These are phyloP conservation scores for Diploscapter pachys DNA, from an alignment of 1,140 invertebrate genomes.

Conservation along the genomic window DNA sequence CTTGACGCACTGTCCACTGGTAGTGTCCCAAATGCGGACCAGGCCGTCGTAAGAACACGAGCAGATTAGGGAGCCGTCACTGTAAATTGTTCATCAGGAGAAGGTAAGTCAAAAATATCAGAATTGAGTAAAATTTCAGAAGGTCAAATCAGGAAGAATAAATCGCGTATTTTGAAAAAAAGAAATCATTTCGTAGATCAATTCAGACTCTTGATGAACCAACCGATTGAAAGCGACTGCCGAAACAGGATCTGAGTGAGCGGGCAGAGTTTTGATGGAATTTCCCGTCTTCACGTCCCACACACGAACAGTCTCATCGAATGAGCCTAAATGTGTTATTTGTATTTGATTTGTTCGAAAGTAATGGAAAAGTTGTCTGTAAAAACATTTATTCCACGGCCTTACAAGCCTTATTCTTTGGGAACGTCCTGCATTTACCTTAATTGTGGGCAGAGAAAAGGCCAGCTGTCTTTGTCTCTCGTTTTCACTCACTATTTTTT, in stretches of 20 bases:
- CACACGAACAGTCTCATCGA: conserved; percentile 97
- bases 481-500: no score
- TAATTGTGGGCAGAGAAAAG: no score
- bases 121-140: no score
- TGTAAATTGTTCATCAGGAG: conserved; percentile 47
- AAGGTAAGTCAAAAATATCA: no score
- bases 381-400: no score
- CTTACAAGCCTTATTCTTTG: no score
- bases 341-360: no score
- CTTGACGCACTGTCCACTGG: conserved; percentile 96
- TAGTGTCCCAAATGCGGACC: conserved; percentile 99
- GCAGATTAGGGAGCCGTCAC: conserved; percentile 95
- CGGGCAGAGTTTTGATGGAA: conserved; percentile 95
- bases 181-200: background rate
- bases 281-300: conserved; percentile 99
- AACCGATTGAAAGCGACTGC: conserved; percentile 80
- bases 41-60: conserved; percentile 98
- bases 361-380: background rate
- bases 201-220: background rate
- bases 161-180: background rate
- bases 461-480: no score
- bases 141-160: no score
- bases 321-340: conserved; percentile 69
- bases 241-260: conserved; percentile 98
- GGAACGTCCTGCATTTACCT: no score